A percentile compares a stretch with the other conserved stretches of the same genome.
Conservation (phyloP, 2,888 invertebrate genomes). For the Tillus elongatus region DNA sequence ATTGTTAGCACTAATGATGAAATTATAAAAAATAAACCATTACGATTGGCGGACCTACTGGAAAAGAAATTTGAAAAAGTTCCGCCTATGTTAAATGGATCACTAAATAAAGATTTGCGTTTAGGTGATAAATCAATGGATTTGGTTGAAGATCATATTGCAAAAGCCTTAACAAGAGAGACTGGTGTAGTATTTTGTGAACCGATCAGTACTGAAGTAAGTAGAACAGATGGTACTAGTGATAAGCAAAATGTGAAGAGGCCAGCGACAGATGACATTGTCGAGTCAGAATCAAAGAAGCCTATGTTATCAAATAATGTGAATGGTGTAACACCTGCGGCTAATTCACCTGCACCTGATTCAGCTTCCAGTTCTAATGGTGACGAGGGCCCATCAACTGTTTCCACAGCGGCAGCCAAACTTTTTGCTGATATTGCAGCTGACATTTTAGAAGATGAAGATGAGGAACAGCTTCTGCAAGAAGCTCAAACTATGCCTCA, state of each 20-base stretch:
- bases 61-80: conserved; percentile 66
- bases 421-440: conserved; percentile 78
- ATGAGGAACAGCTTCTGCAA: conserved; percentile 45
- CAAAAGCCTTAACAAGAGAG: conserved; percentile 41
- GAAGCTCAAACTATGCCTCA: conserved; percentile 24
- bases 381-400: conserved; percentile 49
- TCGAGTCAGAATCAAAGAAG: conserved; percentile 43
- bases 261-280: conserved; percentile 36
- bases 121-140: conserved; percentile 50
- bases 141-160: conserved; percentile 51
- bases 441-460: conserved; percentile 75
- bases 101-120: conserved; percentile 47
- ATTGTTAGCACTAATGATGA: conserved; percentile 25
- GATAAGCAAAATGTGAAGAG: conserved; percentile 38
- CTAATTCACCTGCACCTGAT: conserved; percentile 43
- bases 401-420: conserved; percentile 77
- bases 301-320: conserved; percentile 29
- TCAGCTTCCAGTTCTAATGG: conserved; percentile 44
- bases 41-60: conserved; percentile 72
- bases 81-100: conserved; percentile 49
- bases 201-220: no score
- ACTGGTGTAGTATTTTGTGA: conserved; percentile 23
- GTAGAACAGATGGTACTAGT: conserved; percentile 28
- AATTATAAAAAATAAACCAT: conserved; percentile 49
- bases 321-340: conserved; percentile 34